Base-by-base conservation (phyloP, 2,113 vertebrate genomes). In the Mastomys natalensis region DNA sequence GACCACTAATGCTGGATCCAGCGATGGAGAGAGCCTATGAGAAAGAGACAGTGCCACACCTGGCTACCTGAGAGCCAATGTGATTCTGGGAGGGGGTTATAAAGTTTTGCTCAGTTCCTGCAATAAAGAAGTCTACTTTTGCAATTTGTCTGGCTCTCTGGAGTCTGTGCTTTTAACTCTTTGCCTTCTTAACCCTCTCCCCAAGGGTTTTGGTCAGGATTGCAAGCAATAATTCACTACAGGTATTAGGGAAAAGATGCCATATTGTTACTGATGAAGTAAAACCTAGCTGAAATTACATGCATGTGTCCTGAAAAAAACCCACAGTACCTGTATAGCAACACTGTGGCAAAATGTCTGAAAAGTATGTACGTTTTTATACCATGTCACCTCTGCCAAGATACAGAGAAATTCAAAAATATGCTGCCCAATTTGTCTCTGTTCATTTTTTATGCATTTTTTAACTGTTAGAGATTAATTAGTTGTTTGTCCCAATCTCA, bases 311-410 rank as follows among this genome's bases (percentile, higher is more conserved):
- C 29, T 86, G 13, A 86, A 58, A 53, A 86, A n/a, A 76, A 51
- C 53, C 21, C 40, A 45, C 31, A 48, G 19, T 7, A 64, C 0
- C 62, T 88, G 19, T 70, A 70, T 53, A 7, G 16, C 51, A 76
- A 97, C 85, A 91, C 73, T 34, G 53, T 87, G 60, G 51, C 43
- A 45, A 90, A 92, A 92, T 76, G 51, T 87, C 62, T 88, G 73
- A 37, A 90, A 78, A 77, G 40, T 58, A 12, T 15, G 31, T 29
- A 64, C 15, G 19, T 43, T 29, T 62, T 95, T 40, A 70, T 74
- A 26, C 43, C 19, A 55, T 40, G 62, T 64, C 31, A 51, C 34
- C 58, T 48, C 2, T 80, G n/a, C 11, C 16, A 73, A 86, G 22
- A 87, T 74, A 37, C 21, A 72, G 21, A 78, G 29, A 22, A 64